phyloP scores from a whole-genome alignment of 2,888 invertebrate species.

The Microctonus hyperodae region DNA sequence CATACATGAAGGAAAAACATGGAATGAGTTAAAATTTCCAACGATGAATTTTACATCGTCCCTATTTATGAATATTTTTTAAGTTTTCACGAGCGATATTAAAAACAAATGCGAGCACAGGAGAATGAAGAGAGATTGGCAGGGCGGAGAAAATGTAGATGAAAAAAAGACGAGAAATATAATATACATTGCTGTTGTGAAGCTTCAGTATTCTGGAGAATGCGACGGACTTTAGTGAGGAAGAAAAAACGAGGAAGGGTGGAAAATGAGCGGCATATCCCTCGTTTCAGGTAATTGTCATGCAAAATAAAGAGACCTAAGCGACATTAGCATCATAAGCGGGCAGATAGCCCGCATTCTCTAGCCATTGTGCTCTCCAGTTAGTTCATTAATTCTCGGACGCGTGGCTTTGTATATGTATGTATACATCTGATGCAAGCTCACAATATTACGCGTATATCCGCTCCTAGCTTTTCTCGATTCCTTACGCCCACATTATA shows the following conservation, averaged over 20 bases:
- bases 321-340: constrained; percentile 60
- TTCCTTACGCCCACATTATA: background rate
- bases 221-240: constrained; percentile 4
- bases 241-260: constrained; percentile 14
- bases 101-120: constrained; percentile 19
- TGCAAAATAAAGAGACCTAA: constrained; percentile 55
- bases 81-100: constrained; percentile 11
- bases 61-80: background rate
- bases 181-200: constrained; percentile 12
- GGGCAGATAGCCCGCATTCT: constrained; percentile 57
- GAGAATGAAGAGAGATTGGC: constrained; percentile 12
- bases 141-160: constrained; percentile 21
- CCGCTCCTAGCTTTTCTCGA: constrained; percentile 29
- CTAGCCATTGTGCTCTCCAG: constrained; percentile 53
- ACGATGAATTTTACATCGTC: background rate
- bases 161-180: constrained; percentile 16
- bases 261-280: constrained; percentile 16
- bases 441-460: constrained; percentile 42
- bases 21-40: too few relatives aligned
- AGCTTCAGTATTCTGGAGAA: background rate
- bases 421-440: constrained; percentile 23
- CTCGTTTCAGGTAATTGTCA: constrained; percentile 54
- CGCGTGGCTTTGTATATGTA: constrained; percentile 38
- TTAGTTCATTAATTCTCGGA: constrained; percentile 58
- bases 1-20: too few relatives aligned